A percentile compares a stretch with the other conserved stretches of the same genome.
Conservation (phyloP, 37 sponge, comb jelly and placozoan species). For the Hexactinellida sp. region DNA sequence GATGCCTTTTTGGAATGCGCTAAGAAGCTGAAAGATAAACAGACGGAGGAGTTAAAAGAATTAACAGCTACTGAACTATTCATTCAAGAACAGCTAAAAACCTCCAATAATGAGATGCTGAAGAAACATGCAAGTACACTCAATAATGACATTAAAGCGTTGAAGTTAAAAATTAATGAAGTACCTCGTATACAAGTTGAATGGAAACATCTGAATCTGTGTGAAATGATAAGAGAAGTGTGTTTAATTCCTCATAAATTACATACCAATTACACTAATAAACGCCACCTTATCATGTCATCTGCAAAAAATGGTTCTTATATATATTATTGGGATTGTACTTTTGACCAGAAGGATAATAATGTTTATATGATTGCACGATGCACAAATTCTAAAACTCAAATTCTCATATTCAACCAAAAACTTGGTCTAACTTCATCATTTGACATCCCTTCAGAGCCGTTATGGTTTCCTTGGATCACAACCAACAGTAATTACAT, state of each 20-base stretch:
- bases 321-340: neutral
- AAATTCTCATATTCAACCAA: neutral
- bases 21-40: neutral
- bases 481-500: neutral
- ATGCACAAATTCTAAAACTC: neutral
- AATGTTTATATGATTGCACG: neutral
- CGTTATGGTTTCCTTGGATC: neutral
- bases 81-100: neutral
- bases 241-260: neutral
- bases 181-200: neutral
- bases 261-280: neutral
- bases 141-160: neutral
- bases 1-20: neutral
- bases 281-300: neutral
- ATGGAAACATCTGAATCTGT: neutral
- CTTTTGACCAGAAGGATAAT: neutral
- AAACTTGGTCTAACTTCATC: neutral
- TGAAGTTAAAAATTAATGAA: neutral
- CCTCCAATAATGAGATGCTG: neutral
- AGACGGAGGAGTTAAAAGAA: neutral
- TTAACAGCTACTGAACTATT: neutral
- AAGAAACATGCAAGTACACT: neutral
- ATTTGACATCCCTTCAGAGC: neutral
- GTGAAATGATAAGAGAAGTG: neutral
- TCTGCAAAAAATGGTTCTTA: neutral